These are phyloP conservation scores for Nymphalis polychloros DNA, from an alignment of 2,888 invertebrate species.

Conservation along the genomic window DNA sequence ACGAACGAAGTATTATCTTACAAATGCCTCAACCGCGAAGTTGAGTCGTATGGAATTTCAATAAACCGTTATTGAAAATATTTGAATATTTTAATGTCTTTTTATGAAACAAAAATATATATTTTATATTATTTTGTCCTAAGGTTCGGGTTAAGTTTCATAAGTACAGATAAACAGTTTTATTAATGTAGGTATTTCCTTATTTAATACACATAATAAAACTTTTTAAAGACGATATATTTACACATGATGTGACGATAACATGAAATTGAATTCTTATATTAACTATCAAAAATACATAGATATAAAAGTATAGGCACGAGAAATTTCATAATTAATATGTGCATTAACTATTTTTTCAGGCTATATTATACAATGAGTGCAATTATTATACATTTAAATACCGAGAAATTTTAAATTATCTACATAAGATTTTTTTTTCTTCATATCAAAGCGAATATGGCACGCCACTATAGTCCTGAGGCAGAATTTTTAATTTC, in stretches of 20 bases:
- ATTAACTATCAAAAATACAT: constrained; percentile 64
- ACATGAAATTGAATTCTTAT: constrained; percentile 44
- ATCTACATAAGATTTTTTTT: constrained; percentile 24
- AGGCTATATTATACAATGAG: constrained; percentile 46
- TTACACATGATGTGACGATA: constrained; percentile 52
- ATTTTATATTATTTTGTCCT: background rate
- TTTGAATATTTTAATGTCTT: background rate
- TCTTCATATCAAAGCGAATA: constrained; percentile 32
- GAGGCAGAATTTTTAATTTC: background rate
- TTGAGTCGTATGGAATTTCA: too few relatives aligned
- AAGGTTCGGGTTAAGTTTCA: background rate
- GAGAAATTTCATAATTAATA: constrained; percentile 71
- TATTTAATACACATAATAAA: constrained; percentile 34
- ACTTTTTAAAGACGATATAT: constrained; percentile 46
- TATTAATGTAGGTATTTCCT: background rate
- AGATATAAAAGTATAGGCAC: constrained; percentile 78
- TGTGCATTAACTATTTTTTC: constrained; percentile 61
- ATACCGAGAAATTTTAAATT: constrained; percentile 31
- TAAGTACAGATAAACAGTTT: constrained; percentile 18
- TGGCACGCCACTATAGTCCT: constrained; percentile 35
- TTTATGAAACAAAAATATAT: background rate
- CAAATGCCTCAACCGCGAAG: too few relatives aligned
- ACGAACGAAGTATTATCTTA: too few relatives aligned
- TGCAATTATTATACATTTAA: constrained; percentile 38
- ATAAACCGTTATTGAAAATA: too few relatives aligned